phyloP scores from a whole-genome alignment of 2,797 vertebrate species.

The Rachycentron canadum region DNA sequence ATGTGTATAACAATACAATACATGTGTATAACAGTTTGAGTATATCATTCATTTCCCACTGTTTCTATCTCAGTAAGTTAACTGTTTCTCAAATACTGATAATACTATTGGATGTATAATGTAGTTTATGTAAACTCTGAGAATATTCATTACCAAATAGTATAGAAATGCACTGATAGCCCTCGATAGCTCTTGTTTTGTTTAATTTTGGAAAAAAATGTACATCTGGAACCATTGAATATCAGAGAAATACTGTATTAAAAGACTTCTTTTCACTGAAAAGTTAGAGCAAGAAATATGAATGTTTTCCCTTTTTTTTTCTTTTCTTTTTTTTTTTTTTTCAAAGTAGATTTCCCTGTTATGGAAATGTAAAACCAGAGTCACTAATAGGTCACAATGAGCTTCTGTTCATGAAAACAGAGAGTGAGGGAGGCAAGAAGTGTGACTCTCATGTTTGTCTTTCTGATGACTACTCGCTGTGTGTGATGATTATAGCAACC shows the following conservation, averaged over 20 bases:
- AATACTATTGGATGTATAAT: neutral
- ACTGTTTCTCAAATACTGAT: slow-evolving; percentile 1
- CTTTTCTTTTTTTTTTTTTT: no score
- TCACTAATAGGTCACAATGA: slow-evolving; percentile 38
- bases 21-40: slow-evolving; percentile 3
- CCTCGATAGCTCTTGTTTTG: no score
- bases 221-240: slow-evolving; percentile 30
- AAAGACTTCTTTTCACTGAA: slow-evolving; percentile 51
- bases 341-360: slow-evolving; percentile 17
- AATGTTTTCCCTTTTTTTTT: no score
- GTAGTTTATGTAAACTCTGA: neutral
- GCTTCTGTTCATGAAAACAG: slow-evolving; percentile 43
- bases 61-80: neutral
- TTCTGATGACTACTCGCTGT: slow-evolving; percentile 64
- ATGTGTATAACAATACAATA: no score
- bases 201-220: neutral
- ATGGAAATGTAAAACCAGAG: slow-evolving; percentile 51
- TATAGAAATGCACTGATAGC: no score
- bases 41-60: neutral
- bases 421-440: slow-evolving; percentile 37
- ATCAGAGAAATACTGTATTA: slow-evolving; percentile 14
- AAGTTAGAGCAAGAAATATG: slow-evolving; percentile 33
- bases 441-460: slow-evolving; percentile 68
- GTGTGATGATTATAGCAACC: slow-evolving; percentile 80
- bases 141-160: no score